Base-by-base conservation (phyloP, 2,113 vertebrate species). In the Actenoides hombroni region DNA sequence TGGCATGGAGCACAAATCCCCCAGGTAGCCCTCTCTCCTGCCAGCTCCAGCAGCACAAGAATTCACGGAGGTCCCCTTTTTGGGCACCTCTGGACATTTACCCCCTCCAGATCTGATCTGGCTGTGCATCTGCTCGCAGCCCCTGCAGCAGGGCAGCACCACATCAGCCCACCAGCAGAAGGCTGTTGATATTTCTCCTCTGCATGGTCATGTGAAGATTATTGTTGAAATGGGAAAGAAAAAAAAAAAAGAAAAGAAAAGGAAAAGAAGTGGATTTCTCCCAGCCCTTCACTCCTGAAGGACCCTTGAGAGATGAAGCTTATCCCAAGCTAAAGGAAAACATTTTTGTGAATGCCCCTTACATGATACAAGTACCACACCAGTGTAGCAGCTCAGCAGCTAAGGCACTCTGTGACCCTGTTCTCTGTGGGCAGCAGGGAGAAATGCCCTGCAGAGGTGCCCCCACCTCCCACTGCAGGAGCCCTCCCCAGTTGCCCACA, bases 391-490 rank as follows among this genome's bases (percentile, higher is more conserved):
- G 39, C n/a, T 65, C 57, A 23, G 10, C 10, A 25, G n/a, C 63
- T 25, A 25, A 76, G 73, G 21, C 3, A 1, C 11, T 4, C 29
- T 29, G 57, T 0, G 0, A 29, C 20, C 39, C 44, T 5, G 0
- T 13, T 48, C 40, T 63, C 37, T 25, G 60, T 0, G 5, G n/a
- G 44, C 6, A 1, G 35, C 56, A n/a, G 33, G 33, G 42, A 48
- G 40, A 21, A 24, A 71, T 44, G 49, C 6, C 44, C 17, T 3
- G 0, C 56, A 28, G 25, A 60, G 29, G 3, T 49, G n/a, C 2
- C 20, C 25, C 25, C 3, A 2, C 3, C 2, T 29, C 39, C 57
- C 4, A 0, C 49, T 13, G 77, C 25, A 63, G 33, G 21, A 65
- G 24, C 19, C 44, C 24, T 31, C n/a, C 46, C 17, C 1, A 1